A percentile compares a stretch with the other conserved stretches of the same genome.
Evolutionary conservation across 1,140 invertebrate genomes (phyloP).

Genomic region (Papilio xuthus): DNA sequence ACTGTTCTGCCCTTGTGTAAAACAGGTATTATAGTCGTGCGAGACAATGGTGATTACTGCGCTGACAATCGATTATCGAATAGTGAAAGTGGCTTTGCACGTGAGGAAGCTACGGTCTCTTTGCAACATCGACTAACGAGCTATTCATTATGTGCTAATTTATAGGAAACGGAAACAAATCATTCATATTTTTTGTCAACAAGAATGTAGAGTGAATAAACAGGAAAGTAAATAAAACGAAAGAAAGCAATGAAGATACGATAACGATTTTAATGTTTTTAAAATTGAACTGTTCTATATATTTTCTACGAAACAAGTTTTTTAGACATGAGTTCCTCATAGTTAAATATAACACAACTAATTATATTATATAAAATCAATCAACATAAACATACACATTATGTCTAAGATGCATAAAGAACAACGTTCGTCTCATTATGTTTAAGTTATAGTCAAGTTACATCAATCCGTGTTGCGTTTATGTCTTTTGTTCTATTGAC

Average conservation of each 20-base stretch:
- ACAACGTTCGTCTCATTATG: not conserved
- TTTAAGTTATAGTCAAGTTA: slow-evolving; percentile 10
- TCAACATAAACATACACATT: not conserved
- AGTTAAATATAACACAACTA: not conserved
- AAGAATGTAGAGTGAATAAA: not conserved
- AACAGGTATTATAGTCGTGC: not conserved
- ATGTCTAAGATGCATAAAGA: not conserved
- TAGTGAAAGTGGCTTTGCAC: slow-evolving; percentile 52
- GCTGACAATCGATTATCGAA: slow-evolving; percentile 47
- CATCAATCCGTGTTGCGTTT: slow-evolving; percentile 42
- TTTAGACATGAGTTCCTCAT: not conserved
- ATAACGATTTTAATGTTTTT: not conserved
- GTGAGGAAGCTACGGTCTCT: slow-evolving; percentile 50
- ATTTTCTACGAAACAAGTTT: not conserved
- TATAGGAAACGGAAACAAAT: slow-evolving; percentile 23
- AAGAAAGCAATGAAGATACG: not conserved
- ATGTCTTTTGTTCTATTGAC: slow-evolving; percentile 45
- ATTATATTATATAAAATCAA: not conserved
- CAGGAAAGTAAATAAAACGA: not conserved
- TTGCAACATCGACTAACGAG: slow-evolving; percentile 18
- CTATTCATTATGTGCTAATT: slow-evolving; percentile 30
- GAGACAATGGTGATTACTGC: slow-evolving; percentile 30
- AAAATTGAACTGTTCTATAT: too few relatives aligned
- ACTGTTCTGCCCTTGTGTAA: not conserved
- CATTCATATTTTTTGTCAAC: not conserved